Percentiles rank a stretch among this genome's conserved stretches.
Conservation (phyloP, 2,113 vertebrate genomes). For the Saccopteryx leptura region DNA sequence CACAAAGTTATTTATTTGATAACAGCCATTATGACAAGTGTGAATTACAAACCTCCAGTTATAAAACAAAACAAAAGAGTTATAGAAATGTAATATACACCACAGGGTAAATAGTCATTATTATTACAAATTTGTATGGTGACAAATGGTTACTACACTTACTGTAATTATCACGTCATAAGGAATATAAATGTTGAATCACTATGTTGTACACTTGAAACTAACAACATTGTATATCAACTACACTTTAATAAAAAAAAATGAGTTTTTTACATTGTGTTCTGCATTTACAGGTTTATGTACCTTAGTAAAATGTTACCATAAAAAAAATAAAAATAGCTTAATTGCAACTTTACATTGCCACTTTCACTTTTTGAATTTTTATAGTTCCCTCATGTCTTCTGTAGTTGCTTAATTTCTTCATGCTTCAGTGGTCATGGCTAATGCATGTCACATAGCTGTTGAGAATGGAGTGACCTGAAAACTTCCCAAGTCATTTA, state of each 20-base stretch:
- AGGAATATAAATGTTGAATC: background rate
- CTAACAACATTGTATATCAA: background rate
- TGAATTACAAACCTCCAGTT: background rate
- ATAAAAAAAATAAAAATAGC: slow-evolving; percentile 69
- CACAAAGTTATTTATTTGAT: background rate
- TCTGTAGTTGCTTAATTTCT: slow-evolving; percentile 73
- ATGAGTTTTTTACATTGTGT: background rate
- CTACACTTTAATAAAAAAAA: background rate
- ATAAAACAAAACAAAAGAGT: background rate
- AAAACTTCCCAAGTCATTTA: slow-evolving; percentile 71
- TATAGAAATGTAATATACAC: background rate
- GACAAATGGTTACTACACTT: background rate
- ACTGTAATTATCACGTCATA: background rate
- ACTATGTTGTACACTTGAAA: background rate
- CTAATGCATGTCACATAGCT: slow-evolving; percentile 70
- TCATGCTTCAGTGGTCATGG: background rate
- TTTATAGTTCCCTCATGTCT: slow-evolving; percentile 70
- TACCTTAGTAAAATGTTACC: slow-evolving; percentile 49
- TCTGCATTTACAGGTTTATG: slow-evolving; percentile 28
- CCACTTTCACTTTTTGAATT: slow-evolving; percentile 41
- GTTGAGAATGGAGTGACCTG: slow-evolving; percentile 76
- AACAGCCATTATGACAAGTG: background rate
- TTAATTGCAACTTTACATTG: slow-evolving; percentile 50
- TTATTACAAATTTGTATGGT: background rate
- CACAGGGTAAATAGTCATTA: background rate